Evolutionary conservation across 2,113 vertebrate species (phyloP).

Genomic region (Platichthys stellatus): DNA sequence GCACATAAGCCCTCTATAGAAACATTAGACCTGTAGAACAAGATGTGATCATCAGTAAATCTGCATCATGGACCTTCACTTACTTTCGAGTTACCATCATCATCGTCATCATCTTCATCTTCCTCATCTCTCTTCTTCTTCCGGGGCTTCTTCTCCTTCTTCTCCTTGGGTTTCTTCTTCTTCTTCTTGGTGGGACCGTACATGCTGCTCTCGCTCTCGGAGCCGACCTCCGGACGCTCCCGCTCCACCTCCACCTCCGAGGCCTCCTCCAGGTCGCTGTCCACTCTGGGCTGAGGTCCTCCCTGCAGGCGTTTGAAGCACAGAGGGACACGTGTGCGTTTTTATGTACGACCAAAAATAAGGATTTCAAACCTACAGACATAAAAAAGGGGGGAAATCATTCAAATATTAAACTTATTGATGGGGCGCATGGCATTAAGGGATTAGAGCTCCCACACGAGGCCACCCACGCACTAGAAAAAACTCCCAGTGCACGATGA

Average conservation of each 20-base stretch:
- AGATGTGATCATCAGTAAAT: too few relatives aligned
- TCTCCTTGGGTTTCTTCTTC: constrained; percentile 95
- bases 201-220: constrained; percentile 92
- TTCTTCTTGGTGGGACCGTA: constrained; percentile 94
- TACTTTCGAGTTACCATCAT: constrained; percentile 89
- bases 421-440: constrained; percentile 34
- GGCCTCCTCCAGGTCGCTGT: constrained; percentile 88
- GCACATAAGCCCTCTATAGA: too few relatives aligned
- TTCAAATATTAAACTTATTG: constrained; percentile 40
- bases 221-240: constrained; percentile 84
- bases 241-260: constrained; percentile 88
- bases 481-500: constrained; percentile 18
- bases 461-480: constrained; percentile 48
- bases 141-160: constrained; percentile 93
- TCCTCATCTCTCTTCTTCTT: constrained; percentile 93
- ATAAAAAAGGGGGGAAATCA: constrained; percentile 5
- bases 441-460: constrained; percentile 30
- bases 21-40: too few relatives aligned
- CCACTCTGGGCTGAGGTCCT: constrained; percentile 71
- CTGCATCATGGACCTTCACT: not conserved
- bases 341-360: not conserved
- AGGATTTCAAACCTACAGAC: constrained; percentile 9
- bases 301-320: constrained; percentile 21
- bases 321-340: not conserved
- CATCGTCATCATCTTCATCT: constrained; percentile 87